Conservation (phyloP, 2,888 invertebrate genomes). For the Hirtodrosophila cameraria region DNA sequence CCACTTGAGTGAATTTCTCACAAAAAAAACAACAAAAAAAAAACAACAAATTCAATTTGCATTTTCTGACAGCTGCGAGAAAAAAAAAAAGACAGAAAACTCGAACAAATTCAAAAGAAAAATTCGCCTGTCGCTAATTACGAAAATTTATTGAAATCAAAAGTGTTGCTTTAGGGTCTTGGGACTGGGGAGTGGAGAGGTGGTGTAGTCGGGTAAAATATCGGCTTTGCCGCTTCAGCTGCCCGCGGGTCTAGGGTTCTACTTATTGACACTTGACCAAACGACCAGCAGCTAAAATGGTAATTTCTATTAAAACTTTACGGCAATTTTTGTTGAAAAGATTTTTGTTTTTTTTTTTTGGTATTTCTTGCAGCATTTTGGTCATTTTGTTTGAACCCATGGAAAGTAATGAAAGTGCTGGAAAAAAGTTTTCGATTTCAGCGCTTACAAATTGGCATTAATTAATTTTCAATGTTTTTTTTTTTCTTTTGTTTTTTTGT, state of each 20-base stretch:
- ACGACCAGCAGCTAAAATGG: conserved; percentile 70
- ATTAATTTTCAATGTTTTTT: conserved; percentile 73
- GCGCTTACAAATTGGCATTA: conserved; percentile 75
- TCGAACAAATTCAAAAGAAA: conserved; percentile 52
- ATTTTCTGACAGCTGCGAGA: conserved; percentile 54
- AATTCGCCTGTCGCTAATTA: conserved; percentile 70
- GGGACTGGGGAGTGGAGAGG: background rate
- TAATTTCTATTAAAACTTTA: conserved; percentile 76
- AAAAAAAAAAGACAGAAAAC: conserved; percentile 23
- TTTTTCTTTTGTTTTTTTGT: too few species aligned
- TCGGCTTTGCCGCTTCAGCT: conserved; percentile 50
- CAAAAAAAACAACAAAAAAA: too few species aligned
- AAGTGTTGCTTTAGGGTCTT: conserved; percentile 55
- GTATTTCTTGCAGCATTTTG: conserved; percentile 23
- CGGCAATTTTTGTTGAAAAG: conserved; percentile 58
- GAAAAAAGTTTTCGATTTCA: conserved; percentile 72
- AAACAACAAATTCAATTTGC: conserved; percentile 71
- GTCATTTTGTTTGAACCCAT: conserved; percentile 63
- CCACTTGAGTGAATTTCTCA: conserved; percentile 60
- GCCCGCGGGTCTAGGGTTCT: conserved; percentile 34
- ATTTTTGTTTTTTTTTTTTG: conserved; percentile 39
- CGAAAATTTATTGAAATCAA: conserved; percentile 76
- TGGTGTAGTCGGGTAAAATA: conserved; percentile 11
- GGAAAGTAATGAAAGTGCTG: conserved; percentile 57
- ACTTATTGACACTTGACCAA: conserved; percentile 77